A percentile compares a stretch with the other conserved stretches of the same genome.
Evolutionary conservation across 1,140 invertebrate species (phyloP).

Genomic region (Lepeophtheirus salmonis): DNA sequence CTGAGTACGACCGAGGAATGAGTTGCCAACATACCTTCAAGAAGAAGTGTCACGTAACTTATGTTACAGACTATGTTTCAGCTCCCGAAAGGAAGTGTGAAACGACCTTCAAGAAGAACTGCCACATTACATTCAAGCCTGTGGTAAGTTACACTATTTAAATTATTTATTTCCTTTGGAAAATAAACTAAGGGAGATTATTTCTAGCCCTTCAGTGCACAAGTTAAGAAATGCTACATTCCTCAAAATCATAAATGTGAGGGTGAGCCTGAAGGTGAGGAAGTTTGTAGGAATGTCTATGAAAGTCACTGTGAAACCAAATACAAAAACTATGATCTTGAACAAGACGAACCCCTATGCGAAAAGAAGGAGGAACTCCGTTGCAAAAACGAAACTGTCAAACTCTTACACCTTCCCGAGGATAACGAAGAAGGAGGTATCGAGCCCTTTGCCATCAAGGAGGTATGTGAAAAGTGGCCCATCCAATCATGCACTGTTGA

Average conservation of each 20-base stretch:
- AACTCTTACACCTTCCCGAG: background rate
- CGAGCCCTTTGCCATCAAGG: background rate
- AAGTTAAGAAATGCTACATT: background rate
- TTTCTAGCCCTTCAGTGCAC: background rate
- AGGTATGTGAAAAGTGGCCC: conserved; percentile 14
- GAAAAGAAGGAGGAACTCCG: background rate
- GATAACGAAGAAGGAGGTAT: background rate
- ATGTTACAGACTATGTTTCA: conserved; percentile 11
- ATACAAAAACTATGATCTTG: background rate
- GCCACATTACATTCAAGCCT: conserved; percentile 15
- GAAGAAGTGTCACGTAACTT: conserved; percentile 16
- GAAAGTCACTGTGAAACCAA: conserved; percentile 4
- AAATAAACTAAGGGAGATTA: background rate
- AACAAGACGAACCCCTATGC: background rate
- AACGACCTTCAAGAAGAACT: conserved; percentile 17
- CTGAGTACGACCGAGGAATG: conserved; percentile 12
- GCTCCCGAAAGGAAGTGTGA: conserved; percentile 11
- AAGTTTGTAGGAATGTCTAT: background rate
- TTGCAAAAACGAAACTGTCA: background rate
- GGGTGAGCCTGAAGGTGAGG: background rate
- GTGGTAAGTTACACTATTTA: conserved; percentile 1
- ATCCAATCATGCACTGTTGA: conserved; percentile 12
- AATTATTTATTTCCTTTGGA: background rate
- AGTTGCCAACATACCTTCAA: conserved; percentile 7
- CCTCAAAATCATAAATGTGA: background rate